A percentile compares a stretch with the other conserved stretches of the same genome.
Evolutionary conservation across 37 sponge, comb jelly and placozoan genomes (phyloP).

Genomic region (Ephydatia muelleri): DNA sequence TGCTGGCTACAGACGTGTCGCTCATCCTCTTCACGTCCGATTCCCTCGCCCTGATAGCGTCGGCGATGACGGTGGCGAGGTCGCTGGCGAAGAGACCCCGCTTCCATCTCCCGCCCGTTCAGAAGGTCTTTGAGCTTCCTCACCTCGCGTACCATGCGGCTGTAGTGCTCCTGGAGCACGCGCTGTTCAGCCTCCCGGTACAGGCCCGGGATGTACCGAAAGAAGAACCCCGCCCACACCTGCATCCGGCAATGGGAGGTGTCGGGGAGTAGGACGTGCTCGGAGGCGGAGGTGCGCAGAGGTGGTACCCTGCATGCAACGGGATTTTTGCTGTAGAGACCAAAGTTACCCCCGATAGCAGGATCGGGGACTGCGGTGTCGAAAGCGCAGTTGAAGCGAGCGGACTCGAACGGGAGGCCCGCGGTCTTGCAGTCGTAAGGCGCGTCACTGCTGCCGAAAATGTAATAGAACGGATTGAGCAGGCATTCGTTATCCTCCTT

Average conservation of each 20-base stretch:
- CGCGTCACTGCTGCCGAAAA: constrained; percentile 72
- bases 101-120: constrained; percentile 64
- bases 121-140: constrained; percentile 64
- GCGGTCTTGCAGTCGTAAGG: constrained; percentile 27
- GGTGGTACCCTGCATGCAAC: background rate
- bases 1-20: constrained; percentile 6
- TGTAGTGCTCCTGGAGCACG: constrained; percentile 35
- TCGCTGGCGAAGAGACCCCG: constrained; percentile 45
- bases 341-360: constrained; percentile 24
- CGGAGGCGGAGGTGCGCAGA: background rate
- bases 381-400: constrained; percentile 17
- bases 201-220: constrained; percentile 50
- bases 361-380: constrained; percentile 18
- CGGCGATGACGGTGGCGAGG: constrained; percentile 31
- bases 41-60: constrained; percentile 32
- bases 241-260: constrained; percentile 48
- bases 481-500: constrained; percentile 57
- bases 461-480: constrained; percentile 76
- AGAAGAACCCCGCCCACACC: constrained; percentile 69
- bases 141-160: constrained; percentile 61
- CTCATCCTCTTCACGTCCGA: background rate
- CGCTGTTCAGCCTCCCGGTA: background rate
- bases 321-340: constrained; percentile 18
- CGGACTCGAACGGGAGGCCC: background rate
- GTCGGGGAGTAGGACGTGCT: constrained; percentile 28